Evolutionary conservation across 2,113 vertebrate species (phyloP).

Genomic region (Eptesicus fuscus): DNA sequence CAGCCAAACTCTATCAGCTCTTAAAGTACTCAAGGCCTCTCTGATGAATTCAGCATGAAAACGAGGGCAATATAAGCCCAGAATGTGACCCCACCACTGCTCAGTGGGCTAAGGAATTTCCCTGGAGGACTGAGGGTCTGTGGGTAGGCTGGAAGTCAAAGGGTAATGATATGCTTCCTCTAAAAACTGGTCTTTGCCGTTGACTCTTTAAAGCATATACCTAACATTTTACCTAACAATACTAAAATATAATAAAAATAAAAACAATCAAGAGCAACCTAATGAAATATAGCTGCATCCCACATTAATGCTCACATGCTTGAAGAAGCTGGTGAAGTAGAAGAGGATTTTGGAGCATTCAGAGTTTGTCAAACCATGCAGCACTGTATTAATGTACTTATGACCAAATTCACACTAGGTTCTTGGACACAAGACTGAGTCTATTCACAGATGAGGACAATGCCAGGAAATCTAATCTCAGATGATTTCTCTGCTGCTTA

Average conservation of each 20-base stretch:
- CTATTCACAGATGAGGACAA: not conserved
- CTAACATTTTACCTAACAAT: not conserved
- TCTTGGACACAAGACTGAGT: not conserved
- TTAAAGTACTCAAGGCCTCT: not conserved
- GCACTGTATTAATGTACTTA: not conserved
- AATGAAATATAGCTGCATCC: not conserved
- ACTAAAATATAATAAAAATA: constrained; percentile 26
- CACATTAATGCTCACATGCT: not conserved
- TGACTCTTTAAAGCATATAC: not conserved
- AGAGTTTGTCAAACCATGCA: not conserved
- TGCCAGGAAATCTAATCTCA: not conserved
- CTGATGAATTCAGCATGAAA: constrained; percentile 45
- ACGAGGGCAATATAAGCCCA: not conserved
- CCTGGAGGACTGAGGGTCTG: not conserved
- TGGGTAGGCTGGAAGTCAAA: not conserved
- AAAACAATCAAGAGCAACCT: not conserved
- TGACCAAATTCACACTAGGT: not conserved
- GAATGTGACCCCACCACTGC: not conserved
- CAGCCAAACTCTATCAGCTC: constrained; percentile 43
- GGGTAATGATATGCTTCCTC: not conserved
- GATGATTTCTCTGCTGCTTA: not conserved
- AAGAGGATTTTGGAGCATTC: not conserved
- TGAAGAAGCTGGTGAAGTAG: not conserved
- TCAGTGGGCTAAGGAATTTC: constrained; percentile 24
- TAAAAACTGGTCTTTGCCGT: not conserved